Evolutionary conservation across 1,140 invertebrate species (phyloP), one percentile per base, ranked within the genome.

Genomic region (Cherax destructor): DNA sequence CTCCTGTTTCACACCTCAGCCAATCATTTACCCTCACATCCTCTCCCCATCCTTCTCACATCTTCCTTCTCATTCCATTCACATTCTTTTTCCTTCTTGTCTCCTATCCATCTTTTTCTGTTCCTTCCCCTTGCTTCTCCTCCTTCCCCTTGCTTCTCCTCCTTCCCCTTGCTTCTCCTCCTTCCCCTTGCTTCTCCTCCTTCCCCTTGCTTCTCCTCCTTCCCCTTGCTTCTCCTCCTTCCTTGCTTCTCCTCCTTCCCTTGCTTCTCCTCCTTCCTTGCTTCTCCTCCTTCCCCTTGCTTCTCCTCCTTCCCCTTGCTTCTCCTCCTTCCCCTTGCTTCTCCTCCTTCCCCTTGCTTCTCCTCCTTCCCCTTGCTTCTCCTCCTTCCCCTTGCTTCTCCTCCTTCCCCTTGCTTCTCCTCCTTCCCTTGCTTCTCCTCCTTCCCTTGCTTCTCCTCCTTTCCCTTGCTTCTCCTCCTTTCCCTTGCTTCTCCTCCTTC

Each of bases 71-170:
- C 30, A 41, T 41, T 41, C 30, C 30, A 1, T 41, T 41, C 30
- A 41, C 30, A 41, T 41, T 41, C 30, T 41, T 41, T 72, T 6
- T 72, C 24, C 24, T 24, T 86, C 69, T 74, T 65, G 24, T 47
- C 49, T 24, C 74, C 30, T 86, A 61, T 86, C 30, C 30, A 24
- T 74, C 69, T 9, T 5, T 86, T 24, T 41, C 69, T 86, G 61
- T 86, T 9, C 49, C 4, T 80, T 41, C 52, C 78, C 47, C 78
- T 47, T 65, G 47, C 84, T 72, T 65, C 30, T 41, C 30, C 30
- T 41, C 2, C 30, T 80, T 41, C 52, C 78, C 47, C 78, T 47
- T 65, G 47, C 84, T 72, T 65, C 30, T 41, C 30, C 30, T 9
- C 49, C 4, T 80, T 41, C 52, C 78, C 47, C 78, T 47, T 65